These are phyloP conservation scores for pig (Sus scrofa) DNA, from an alignment of 2,113 vertebrate species.

Conservation along the genomic window DNA sequence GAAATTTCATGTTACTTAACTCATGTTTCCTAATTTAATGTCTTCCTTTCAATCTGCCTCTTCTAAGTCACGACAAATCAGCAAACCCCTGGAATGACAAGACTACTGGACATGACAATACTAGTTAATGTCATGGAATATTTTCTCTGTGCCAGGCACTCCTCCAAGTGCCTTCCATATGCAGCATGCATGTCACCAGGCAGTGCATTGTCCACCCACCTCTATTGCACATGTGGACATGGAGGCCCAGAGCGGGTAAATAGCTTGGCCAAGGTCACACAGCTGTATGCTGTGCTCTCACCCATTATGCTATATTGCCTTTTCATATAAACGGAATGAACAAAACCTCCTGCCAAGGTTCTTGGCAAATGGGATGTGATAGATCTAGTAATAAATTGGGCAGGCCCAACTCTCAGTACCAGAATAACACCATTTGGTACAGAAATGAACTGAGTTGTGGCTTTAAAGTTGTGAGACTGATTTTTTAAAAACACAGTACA, in stretches of 20 bases:
- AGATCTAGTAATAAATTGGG: neutral
- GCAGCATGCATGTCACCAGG: neutral
- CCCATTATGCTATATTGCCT: neutral
- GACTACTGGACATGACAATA: neutral
- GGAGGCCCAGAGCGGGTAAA: neutral
- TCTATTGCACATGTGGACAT: neutral
- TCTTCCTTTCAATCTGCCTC: neutral
- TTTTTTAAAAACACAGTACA: neutral
- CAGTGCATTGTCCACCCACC: neutral
- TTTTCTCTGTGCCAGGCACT: neutral
- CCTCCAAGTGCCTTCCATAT: neutral
- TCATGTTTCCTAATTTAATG: neutral
- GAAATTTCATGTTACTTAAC: constrained; percentile 41
- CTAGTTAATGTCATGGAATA: neutral
- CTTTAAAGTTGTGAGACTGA: neutral
- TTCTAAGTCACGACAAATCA: constrained; percentile 1
- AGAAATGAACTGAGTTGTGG: neutral
- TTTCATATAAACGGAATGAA: neutral
- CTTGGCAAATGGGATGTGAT: neutral
- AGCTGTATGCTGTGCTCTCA: neutral
- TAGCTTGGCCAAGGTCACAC: neutral
- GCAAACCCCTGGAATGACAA: neutral
- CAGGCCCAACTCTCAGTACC: neutral
- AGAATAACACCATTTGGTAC: neutral
- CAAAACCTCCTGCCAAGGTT: neutral